Base-by-base conservation (phyloP, 2,113 vertebrate species). In the Phycodurus eques region DNA sequence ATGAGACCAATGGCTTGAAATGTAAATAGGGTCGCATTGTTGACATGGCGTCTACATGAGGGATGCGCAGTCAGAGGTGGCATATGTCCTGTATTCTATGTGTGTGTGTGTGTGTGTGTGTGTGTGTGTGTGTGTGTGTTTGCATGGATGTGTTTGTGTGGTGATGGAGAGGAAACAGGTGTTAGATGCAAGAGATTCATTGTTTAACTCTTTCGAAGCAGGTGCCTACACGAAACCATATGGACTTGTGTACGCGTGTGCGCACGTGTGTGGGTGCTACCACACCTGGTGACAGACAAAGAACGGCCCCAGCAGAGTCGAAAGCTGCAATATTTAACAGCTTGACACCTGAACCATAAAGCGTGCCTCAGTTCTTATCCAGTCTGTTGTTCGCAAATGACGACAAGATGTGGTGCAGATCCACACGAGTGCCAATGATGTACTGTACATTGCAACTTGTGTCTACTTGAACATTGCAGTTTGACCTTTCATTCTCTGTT, bases 321-420 rank as follows among this genome's bases (percentile, higher is more conserved):
- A 59, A 54, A 75, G 70, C 62, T 83, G 73, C 83, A 90, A 88
- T 88, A 87, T 88, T 91, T 77, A 90, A 82, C 57, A 83, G 90
- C 86, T 88, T 91, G 89, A 77, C 72, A 91, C 69, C 56, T 70
- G 85, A 90, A 72, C 68, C 76, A 60, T 62, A 51, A 85, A 72
- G 84, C 33, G 81, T 86, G 88, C 76, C 77, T 68, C 51, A 1
- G 20, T 80, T 88, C 75, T 19, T 80, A 65, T 62, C n/a, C 72
- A 68, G 54, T 67, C 68, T 83, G 76, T 75, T 31, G 60, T 66
- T 71, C 44, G 72, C 39, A 43, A 64, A 64, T 43, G 39, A 62
- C 8, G 5, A 20, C 72, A 62, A n/a, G 44, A 56, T 44, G n/a
- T 43, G 60, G 53, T 33, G 73, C 56, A 74, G 71, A 73, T 51